Evolutionary conservation across 2,797 vertebrate genomes (phyloP).

Genomic region (Salmo trutta): DNA sequence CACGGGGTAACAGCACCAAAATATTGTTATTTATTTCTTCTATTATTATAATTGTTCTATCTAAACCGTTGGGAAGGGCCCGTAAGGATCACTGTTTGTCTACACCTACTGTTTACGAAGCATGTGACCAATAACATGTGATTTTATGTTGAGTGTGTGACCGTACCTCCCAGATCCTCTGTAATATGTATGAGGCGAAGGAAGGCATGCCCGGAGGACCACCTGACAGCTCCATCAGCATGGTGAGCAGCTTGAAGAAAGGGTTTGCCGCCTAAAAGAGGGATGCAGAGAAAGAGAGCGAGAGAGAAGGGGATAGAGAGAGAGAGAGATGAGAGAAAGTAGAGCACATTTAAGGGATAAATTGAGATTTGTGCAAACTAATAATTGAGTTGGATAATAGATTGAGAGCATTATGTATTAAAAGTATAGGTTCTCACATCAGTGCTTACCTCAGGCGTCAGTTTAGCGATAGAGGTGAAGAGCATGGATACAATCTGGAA

Average conservation of each 20-base stretch:
- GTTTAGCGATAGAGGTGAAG: constrained; percentile 97
- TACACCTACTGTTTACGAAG: no score
- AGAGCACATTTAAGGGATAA: not conserved
- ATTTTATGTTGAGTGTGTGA: not conserved
- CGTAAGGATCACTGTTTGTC: not conserved
- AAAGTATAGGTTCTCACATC: not conserved
- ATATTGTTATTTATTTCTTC: no score
- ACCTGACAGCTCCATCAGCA: constrained; percentile 98
- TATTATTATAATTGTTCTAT: no score
- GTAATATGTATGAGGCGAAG: constrained; percentile 95
- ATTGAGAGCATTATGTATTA: not conserved
- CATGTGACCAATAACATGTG: no score
- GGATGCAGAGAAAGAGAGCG: not conserved
- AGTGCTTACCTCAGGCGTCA: constrained; percentile 91
- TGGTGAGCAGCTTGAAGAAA: constrained; percentile 97
- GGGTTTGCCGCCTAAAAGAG: constrained; percentile 91
- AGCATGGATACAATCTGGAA: constrained; percentile 97
- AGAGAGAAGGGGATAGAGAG: not conserved
- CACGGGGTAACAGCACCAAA: no score
- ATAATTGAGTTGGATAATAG: not conserved
- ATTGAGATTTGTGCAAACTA: not conserved
- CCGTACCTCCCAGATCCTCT: constrained; percentile 97
- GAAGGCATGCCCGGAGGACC: constrained; percentile 98
- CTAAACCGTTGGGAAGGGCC: no score
- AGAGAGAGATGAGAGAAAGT: no score